phyloP scores from a whole-genome alignment of 2,797 vertebrate species.

The Apogon hyalosoma region DNA sequence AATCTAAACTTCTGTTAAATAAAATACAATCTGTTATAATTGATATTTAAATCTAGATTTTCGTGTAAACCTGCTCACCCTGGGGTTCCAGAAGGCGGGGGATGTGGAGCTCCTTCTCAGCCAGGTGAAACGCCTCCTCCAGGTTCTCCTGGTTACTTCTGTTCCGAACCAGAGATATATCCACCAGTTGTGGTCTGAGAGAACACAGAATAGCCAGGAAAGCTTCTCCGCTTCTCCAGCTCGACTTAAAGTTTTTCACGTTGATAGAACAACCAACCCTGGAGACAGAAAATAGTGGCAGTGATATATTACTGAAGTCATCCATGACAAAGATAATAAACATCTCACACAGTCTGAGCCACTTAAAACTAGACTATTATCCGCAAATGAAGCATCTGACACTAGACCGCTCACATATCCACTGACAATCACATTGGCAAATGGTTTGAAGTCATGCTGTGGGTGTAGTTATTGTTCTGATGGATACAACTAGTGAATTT shows the following conservation, averaged over 20 bases:
- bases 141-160: constrained; percentile 90
- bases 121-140: constrained; percentile 89
- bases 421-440: too few relatives aligned
- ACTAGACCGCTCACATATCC: too few relatives aligned
- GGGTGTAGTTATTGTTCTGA: too few relatives aligned
- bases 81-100: constrained; percentile 91
- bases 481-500: too few relatives aligned
- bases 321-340: too few relatives aligned
- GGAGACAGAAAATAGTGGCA: background rate
- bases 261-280: constrained; percentile 77
- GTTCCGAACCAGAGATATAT: constrained; percentile 81
- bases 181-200: constrained; percentile 89
- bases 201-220: constrained; percentile 91
- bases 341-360: too few relatives aligned
- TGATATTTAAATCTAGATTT: background rate
- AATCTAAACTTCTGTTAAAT: too few relatives aligned
- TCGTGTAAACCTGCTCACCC: constrained; percentile 76
- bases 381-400: too few relatives aligned
- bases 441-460: too few relatives aligned
- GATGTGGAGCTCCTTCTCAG: constrained; percentile 89
- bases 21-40: too few relatives aligned
- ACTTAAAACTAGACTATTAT: too few relatives aligned
- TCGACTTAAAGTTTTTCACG: constrained; percentile 91
- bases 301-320: background rate
- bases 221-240: constrained; percentile 91